Conservation (phyloP, 1,140 invertebrate genomes). For the Pseudoatta argentina region DNA sequence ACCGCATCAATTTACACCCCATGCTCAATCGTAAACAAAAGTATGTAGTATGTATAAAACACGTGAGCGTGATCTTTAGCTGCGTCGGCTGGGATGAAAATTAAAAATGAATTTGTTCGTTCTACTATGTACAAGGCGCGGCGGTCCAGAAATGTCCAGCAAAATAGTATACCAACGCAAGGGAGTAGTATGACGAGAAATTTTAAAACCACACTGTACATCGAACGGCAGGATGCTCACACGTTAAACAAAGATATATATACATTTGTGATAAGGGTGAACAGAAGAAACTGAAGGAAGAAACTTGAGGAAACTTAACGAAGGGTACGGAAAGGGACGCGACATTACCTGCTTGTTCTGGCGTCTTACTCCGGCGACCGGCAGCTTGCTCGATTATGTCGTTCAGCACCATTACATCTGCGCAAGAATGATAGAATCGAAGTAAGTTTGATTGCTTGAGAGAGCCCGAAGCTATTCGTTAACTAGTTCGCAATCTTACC, state of each 20-base stretch:
- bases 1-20: constrained; percentile 44
- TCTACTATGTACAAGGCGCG: constrained; percentile 70
- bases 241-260: constrained; percentile 58
- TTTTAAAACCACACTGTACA: constrained; percentile 43
- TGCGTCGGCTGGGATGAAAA: constrained; percentile 30
- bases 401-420: constrained; percentile 99
- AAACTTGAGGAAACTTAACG: constrained; percentile 55
- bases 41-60: background rate
- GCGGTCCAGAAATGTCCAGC: constrained; percentile 61
- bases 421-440: constrained; percentile 77
- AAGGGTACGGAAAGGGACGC: background rate
- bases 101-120: constrained; percentile 43
- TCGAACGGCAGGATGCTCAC: constrained; percentile 58
- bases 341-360: constrained; percentile 94
- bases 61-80: constrained; percentile 17
- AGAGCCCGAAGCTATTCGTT: constrained; percentile 4
- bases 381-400: constrained; percentile 98
- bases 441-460: constrained; percentile 1
- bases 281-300: background rate
- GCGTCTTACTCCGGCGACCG: constrained; percentile 93
- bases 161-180: constrained; percentile 49
- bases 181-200: constrained; percentile 16
- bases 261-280: constrained; percentile 52
- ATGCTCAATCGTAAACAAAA: constrained; percentile 52
- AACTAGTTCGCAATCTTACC: constrained; percentile 87